Conservation (phyloP, 2,113 vertebrate species). For the Gambusia holbrooki region DNA sequence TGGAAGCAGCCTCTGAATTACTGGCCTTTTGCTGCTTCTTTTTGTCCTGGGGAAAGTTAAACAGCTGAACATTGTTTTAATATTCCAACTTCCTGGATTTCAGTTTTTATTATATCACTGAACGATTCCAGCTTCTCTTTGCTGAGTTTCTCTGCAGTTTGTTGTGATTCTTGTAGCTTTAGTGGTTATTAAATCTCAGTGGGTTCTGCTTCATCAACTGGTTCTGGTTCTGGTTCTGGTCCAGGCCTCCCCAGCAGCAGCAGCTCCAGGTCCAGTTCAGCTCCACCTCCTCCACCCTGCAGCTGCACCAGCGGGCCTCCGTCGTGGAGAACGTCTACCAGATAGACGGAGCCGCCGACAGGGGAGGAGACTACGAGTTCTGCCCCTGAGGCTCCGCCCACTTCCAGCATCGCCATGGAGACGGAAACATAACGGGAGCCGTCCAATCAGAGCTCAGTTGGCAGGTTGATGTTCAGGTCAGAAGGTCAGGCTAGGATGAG, state of each 20-base stretch:
- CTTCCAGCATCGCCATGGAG: neutral
- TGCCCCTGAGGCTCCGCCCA: constrained; percentile 17
- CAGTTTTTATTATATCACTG: too few species aligned
- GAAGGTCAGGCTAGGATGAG: neutral
- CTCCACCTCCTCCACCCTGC: neutral
- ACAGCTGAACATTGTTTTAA: too few species aligned
- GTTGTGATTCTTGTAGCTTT: too few species aligned
- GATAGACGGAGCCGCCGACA: neutral
- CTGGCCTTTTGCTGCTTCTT: too few species aligned
- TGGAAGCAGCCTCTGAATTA: too few species aligned
- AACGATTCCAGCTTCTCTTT: too few species aligned
- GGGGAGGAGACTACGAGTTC: constrained; percentile 22
- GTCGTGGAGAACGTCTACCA: constrained; percentile 42
- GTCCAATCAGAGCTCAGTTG: neutral
- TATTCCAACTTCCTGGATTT: too few species aligned
- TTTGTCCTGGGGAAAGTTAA: too few species aligned
- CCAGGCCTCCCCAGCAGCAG: constrained; percentile 37
- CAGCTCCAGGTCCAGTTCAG: neutral
- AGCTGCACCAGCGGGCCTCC: neutral
- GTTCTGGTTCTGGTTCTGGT: constrained; percentile 7
- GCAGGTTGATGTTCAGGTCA: neutral
- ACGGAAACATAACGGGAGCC: neutral
- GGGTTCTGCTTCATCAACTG: neutral
- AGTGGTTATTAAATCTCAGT: too few species aligned
- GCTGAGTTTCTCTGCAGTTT: too few species aligned